phyloP scores from a whole-genome alignment of 2,797 vertebrate species.

The Morelia viridis region DNA sequence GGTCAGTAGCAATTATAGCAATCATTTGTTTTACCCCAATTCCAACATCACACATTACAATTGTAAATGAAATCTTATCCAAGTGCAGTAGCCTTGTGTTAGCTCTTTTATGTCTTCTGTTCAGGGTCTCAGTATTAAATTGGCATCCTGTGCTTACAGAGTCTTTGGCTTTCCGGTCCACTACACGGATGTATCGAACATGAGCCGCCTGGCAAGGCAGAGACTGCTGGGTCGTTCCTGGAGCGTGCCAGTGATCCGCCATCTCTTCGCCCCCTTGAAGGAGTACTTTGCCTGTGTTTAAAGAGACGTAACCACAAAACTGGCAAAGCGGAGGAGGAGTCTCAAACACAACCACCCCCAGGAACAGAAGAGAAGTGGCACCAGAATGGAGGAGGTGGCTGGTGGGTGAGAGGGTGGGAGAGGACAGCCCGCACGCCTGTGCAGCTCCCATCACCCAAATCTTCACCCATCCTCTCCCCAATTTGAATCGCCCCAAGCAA shows the following conservation, averaged over 20 bases:
- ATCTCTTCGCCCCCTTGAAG: conserved; percentile 98
- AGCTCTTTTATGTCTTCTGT: neutral
- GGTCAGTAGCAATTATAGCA: neutral
- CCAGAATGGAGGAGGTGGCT: conserved; percentile 76
- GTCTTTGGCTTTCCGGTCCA: conserved; percentile 97
- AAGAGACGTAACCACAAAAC: conserved; percentile 72
- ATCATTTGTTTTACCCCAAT: neutral
- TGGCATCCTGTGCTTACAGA: conserved; percentile 68
- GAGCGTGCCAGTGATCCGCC: conserved; percentile 97
- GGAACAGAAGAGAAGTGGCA: conserved; percentile 75
- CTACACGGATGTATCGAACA: conserved; percentile 99
- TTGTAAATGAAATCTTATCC: neutral
- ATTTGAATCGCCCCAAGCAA: neutral
- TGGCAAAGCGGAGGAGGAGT: conserved; percentile 75
- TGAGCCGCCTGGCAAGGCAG: conserved; percentile 97
- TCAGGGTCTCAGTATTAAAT: neutral
- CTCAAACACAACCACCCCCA: conserved; percentile 75
- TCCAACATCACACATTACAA: neutral
- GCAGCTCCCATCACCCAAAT: conserved; percentile 80
- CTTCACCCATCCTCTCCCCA: conserved; percentile 62
- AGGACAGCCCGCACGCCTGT: conserved; percentile 53
- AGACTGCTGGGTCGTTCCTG: conserved; percentile 96
- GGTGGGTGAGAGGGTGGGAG: conserved; percentile 72
- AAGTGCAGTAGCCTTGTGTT: neutral
- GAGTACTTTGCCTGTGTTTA: conserved; percentile 97